Evolutionary conservation across 2,888 invertebrate genomes (phyloP), one percentile per base, ranked within the genome.

Genomic region (Trissolcus japonicus): DNA sequence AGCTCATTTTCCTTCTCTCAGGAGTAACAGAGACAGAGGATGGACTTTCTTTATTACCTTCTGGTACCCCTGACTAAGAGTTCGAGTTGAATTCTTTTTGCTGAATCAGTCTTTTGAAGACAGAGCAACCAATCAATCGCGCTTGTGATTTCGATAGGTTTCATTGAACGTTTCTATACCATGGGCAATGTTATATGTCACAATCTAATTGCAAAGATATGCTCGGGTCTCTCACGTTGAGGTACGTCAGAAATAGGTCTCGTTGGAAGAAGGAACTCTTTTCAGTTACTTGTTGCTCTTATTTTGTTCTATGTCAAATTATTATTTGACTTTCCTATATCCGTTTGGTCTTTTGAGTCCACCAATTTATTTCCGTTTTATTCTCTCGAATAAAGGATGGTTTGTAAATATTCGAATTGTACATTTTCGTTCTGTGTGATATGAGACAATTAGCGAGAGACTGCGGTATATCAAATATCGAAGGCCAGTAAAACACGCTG

Each of bases 401-500:
- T 50, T 53, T 75, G 76, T 76, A 76, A 65, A 76, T 76, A 76
- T 17, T 35, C 35, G 3, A 25, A 66, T 17, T 69, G 71, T 71
- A 71, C 66, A 71, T 60, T 71, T 69, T 46, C 40, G 62, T 75
- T 61, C 48, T 60, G 76, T 59, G 59, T 65, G 63, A 76, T 76
- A 76, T 41, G 40, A 48, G 21, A 13, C 25, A 14, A 59, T 43
- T 25, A 51, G 25, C 56, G 73, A 69, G 73, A 74, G 59, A 60
- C 60, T 50, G 48, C 41, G 60, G 60, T 41, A 29, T 65, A 65
- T 74, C 71, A 35, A 16, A 78, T 35, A 74, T 66, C 65, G 19
- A 74, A 68, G 78, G 78, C 78, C 78, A 78, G 78, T 78, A 78
- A 68, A 74, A 35, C 35, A 35, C 41, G 68, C 67, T 66, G 60